Base-by-base conservation (phyloP, 30 jellyfish, hydroid and myxozoan genomes). In the Cassiopea xamachana region DNA sequence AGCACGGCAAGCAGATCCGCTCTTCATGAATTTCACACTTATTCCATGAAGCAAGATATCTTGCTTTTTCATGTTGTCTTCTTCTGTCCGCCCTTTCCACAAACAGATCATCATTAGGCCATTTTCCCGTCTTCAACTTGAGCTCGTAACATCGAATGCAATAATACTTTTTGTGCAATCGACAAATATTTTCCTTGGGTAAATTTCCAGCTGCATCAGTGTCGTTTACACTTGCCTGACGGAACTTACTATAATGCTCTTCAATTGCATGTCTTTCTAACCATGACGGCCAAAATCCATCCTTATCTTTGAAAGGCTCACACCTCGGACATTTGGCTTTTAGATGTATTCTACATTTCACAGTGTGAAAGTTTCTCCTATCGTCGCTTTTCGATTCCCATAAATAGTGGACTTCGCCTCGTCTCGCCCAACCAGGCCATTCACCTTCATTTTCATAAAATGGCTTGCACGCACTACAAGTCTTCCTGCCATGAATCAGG, bases 361-460 rank as follows among this genome's bases (percentile, higher is more conserved):
- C 87, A 8, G 93, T 86, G 17, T 69, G 39, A 50, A 46, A 15
- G 15, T 60, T 43, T 59, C 17, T 43, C 59, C 7, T 43, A 8
- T 68, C 39, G 2, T 62, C 43, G 73, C 61, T 45, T 48, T 9
- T 62, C 3, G 48, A 49, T 59, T 86, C 93, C 87, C 87, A 86
- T 2, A 39, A 18, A 61, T 12, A 75, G 19, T 46, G 93, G 2
- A 86, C 93, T 75, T 86, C 93, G 45, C 93, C 93, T 7, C 93
- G 70, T 60, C 93, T 75, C 46, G 93, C 88, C 87, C 93, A 76
- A 13, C 86, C n/a, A 9, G 93, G 93, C 93, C 93, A 86, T 86
- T 77, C 61, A 7, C 93, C 87, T 17, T 76, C 93, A 5, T 13
- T 59, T 71, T 43, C 84, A 8, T 69, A 84, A 55, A 84, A 84